Evolutionary conservation across 2,113 vertebrate genomes (phyloP).

Genomic region (Hyperopisus bebe): DNA sequence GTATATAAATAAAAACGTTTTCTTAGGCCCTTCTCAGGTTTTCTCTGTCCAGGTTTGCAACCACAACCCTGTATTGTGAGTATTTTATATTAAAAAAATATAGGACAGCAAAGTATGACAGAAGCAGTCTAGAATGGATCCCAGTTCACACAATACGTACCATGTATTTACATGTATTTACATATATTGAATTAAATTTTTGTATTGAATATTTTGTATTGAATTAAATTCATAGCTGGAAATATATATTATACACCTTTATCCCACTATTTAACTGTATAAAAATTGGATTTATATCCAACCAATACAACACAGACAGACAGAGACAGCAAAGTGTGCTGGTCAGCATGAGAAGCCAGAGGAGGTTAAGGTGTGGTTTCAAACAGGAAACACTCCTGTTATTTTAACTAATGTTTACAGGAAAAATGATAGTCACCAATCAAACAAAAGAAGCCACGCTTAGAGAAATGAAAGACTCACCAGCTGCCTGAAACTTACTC

Average conservation of each 20-base stretch:
- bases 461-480: not conserved
- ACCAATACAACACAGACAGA: not conserved
- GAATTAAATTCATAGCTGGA: not conserved
- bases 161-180: too few relatives aligned
- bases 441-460: not conserved
- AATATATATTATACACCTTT: not conserved
- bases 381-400: constrained; percentile 7
- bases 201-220: too few relatives aligned
- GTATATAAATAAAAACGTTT: not conserved
- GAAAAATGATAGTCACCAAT: not conserved
- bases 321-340: not conserved
- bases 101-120: not conserved
- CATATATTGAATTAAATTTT: too few relatives aligned
- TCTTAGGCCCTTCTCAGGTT: not conserved
- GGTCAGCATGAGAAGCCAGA: not conserved
- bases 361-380: not conserved
- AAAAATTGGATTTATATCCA: not conserved
- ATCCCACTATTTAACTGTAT: not conserved
- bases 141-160: not conserved
- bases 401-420: not conserved
- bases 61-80: not conserved
- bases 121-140: not conserved
- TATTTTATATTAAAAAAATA: not conserved
- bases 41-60: not conserved
- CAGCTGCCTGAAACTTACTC: not conserved